Percentiles rank a stretch among this genome's conserved stretches.
Conservation (phyloP, 2,113 vertebrate species). For the Agelaius phoeniceus region DNA sequence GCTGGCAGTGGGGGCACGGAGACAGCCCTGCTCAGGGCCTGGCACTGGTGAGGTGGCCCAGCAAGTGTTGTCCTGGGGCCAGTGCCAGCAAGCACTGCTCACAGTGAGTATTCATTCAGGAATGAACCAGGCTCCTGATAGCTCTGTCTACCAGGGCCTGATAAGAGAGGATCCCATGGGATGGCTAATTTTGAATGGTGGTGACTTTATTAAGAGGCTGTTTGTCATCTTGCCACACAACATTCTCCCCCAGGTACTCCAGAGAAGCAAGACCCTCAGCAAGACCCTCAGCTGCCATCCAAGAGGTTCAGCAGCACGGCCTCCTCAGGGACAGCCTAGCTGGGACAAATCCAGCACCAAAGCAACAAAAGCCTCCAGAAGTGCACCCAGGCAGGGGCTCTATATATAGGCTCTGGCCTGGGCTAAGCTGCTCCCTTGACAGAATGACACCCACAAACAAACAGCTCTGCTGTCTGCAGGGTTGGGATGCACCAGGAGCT, state of each 20-base stretch:
- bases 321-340: conserved; percentile 15
- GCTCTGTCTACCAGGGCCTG: conserved; percentile 30
- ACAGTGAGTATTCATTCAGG: conserved; percentile 29
- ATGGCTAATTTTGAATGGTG: conserved; percentile 5
- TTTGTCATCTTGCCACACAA: not conserved
- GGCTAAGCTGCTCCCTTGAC: conserved; percentile 8
- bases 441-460: conserved; percentile 51
- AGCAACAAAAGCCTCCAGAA: conserved; percentile 52
- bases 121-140: conserved; percentile 41
- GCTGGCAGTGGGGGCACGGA: rapidly evolving
- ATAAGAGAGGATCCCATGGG: not conserved
- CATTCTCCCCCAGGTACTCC: not conserved
- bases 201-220: conserved; percentile 1
- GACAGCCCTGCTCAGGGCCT: not conserved
- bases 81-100: not conserved
- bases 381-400: conserved; percentile 19
- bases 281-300: not conserved
- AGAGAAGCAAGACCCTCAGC: not conserved
- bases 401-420: conserved; percentile 46
- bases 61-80: conserved; percentile 22
- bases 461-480: conserved; percentile 44
- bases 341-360: conserved; percentile 17
- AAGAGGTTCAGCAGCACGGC: not conserved
- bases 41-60: not conserved
- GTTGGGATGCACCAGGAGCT: not conserved